Base-by-base conservation (phyloP, 2,113 vertebrate genomes). In the Lagopus muta region DNA sequence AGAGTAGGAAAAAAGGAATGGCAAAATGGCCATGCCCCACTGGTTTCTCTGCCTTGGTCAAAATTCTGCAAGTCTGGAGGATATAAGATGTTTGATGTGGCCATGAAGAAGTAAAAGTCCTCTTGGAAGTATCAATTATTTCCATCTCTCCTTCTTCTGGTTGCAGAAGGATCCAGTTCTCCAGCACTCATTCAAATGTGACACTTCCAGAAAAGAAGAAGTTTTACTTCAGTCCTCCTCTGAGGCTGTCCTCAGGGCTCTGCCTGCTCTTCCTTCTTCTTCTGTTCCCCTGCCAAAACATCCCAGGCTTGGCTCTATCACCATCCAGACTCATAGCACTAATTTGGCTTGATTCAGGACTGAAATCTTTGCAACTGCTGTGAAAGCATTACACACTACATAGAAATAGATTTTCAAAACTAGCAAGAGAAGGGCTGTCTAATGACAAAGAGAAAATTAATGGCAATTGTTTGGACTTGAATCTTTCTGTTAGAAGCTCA, bases 21-120 rank as follows among this genome's bases (percentile, higher is more conserved):
- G 40, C 8, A 43, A 69, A 47, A 18, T 18, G 14, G 2, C 14
- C 0, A 0, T 50, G 24, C 4, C 19, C 28, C 17, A 22, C 32
- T 45, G 61, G 54, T 15, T 57, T 7, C 34, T 67, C 13, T 82
- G 66, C 57, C 4, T 19, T 64, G 14, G 32, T 67, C 5, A 3
- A 78, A 22, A 22, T 64, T 28, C 66, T 91, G 52, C 19, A 89
- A 48, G 4, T 72, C 6, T 66, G 20, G 36, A 38, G 54, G 13
- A 13, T 43, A 25, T 10, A 61, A 28, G 27, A 13, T 24, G 40
- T 32, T 19, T 69, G 62, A 18, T 4, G 22, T 16, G 38, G 2
- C 14, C 38, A 13, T 43, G 43, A 65, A 71, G 16, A 38, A 36
- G 11, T 30, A 36, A 79, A 84, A 79, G 8, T 61, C 60, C 21